Base-by-base conservation (phyloP, 2,888 invertebrate species). In the Polymixis lichenea region DNA sequence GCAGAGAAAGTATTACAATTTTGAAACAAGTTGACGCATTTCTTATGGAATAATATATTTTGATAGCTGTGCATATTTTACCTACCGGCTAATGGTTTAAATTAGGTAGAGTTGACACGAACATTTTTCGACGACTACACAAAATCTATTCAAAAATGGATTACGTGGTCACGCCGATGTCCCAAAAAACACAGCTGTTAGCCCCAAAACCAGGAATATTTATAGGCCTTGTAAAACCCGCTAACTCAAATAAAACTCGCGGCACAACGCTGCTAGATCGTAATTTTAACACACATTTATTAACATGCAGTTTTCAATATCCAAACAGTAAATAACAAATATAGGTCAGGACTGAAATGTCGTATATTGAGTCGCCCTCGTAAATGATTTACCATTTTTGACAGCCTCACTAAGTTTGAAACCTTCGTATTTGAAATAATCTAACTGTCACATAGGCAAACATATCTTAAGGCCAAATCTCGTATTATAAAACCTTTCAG, bases 11-110 rank as follows among this genome's bases (percentile, higher is more conserved):
- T 38, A 22, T 73, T 58, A 38, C 2, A 72, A 73, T 62, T 58
- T 73, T 58, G 15, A 46, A 65, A 51, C n/a, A 67, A 73, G 28
- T 77, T 64, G 49, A 60, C 43, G 58, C 77, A 64, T 76, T 60
- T 2, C 2, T 80, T 80, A 53, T 53, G 11, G 32, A 56, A 25
- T 53, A 6, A n/a, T 9, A 53, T 28, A n/a, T 53, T 25, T 64
- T 28, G 1, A 43, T 55, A 66, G 15, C 28, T n/a, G 49, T 49
- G 38, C 11, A 53, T 62, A 51, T 66, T 46, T 53, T 32, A 11
- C 2, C 8, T 25, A 25, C 17, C 17, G 11, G 11, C 6, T 13
- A 55, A 2, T 11, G 8, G 28, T n/a, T 19, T 32, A 32, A 17
- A 32, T 25, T 55, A 38, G 38, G 38, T 38, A 38, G 0, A 38